Percentiles rank a stretch among this genome's conserved stretches.
Evolutionary conservation across 2,888 invertebrate species (phyloP).

Genomic region (Noctuana brunneofusca): DNA sequence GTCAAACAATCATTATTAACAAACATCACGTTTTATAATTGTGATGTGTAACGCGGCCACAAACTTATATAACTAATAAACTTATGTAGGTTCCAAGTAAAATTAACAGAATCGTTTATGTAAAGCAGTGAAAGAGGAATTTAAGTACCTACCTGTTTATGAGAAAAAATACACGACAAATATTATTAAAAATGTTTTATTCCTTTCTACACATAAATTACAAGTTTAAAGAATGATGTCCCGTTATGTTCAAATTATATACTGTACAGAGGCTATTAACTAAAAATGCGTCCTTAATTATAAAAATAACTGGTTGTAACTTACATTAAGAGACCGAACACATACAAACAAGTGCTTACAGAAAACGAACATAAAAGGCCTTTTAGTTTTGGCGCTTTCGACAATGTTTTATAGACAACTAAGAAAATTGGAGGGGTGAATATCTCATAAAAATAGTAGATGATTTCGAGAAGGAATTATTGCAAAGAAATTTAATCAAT

Average conservation of each 20-base stretch:
- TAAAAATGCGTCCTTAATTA: slow-evolving; percentile 49
- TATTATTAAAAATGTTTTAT: slow-evolving; percentile 43
- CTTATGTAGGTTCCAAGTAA: too few relatives aligned
- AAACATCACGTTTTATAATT: neutral
- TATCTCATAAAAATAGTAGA: too few relatives aligned
- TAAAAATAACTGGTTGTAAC: slow-evolving; percentile 44
- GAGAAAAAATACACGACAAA: slow-evolving; percentile 31
- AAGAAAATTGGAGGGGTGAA: too few relatives aligned
- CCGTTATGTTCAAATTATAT: slow-evolving; percentile 43
- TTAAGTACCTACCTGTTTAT: too few relatives aligned
- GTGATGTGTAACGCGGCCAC: neutral
- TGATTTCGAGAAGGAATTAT: neutral
- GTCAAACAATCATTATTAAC: neutral
- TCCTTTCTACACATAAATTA: slow-evolving; percentile 49
- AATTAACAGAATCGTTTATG: neutral
- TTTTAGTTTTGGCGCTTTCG: neutral
- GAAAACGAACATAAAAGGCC: slow-evolving; percentile 1
- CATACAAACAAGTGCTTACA: slow-evolving; percentile 33
- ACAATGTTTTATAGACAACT: neutral
- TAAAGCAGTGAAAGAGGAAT: neutral
- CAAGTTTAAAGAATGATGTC: slow-evolving; percentile 46
- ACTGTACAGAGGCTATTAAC: slow-evolving; percentile 46
- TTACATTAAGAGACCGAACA: slow-evolving; percentile 42
- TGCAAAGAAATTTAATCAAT: too few relatives aligned
- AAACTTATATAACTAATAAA: neutral